Evolutionary conservation across 2,888 invertebrate species (phyloP), one percentile per base, ranked within the genome.

Genomic region (Spicauda simplicius): DNA sequence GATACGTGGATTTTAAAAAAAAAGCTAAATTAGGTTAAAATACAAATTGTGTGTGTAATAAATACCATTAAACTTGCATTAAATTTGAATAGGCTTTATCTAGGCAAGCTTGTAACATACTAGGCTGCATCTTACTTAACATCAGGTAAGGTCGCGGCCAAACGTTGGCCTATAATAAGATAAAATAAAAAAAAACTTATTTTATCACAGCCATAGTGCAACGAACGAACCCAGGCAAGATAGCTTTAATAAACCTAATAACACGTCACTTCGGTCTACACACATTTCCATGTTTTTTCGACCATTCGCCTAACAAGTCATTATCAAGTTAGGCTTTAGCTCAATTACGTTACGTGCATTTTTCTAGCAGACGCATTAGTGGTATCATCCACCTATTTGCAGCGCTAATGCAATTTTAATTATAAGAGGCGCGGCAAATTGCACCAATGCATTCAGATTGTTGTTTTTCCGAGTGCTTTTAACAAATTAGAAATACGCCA

Each of bases 401-500:
- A 77, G 78, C 81, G 82, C 87, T 92, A 92, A 92, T 92, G 92
- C 90, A 92, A 93, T 92, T 92, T 92, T 93, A 93, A 91, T 91
- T 92, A 88, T 91, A 87, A 88, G 80, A 91, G 91, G 91, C 81
- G 91, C 84, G 90, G 83, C 87, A 83, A 88, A 86, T 84, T 89
- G 88, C 88, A 74, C 69, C 81, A 70, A 73, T 85, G 89, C 88
- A 91, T 88, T 84, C 87, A 86, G 90, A 91, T 90, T 90, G 90
- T 83, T 86, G 85, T 88, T 91, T 91, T 90, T 88, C 85, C 79
- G 80, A 80, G 79, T 80, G 91, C 90, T 91, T 91, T 91, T 91
- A 90, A 88, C 86, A 88, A 88, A 91, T 91, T 90, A 88, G 89
- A 90, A 89, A 85, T 80, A 81, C 78, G 72, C 71, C 45, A 53